These are phyloP conservation scores for Percopsis omiscomaycus DNA, from an alignment of 2,797 vertebrate species.

Conservation along the genomic window DNA sequence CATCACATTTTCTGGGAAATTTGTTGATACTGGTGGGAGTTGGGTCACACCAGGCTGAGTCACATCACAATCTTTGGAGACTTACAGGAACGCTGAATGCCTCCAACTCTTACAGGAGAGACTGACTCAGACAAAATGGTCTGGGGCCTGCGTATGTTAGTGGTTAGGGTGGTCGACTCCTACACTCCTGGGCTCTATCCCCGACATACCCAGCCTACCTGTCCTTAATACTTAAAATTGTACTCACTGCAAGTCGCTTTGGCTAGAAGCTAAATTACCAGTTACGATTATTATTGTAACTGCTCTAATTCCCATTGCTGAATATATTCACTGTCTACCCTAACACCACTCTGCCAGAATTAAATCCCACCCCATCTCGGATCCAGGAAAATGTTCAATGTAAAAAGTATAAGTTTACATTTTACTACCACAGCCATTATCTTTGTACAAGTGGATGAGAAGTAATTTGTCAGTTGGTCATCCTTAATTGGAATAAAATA, in stretches of 20 bases:
- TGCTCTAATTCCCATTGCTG: conserved; percentile 51
- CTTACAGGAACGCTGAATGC: conserved; percentile 58
- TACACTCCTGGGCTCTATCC: not conserved
- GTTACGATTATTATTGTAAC: not conserved
- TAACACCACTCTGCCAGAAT: conserved; percentile 10
- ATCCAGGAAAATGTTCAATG: too few species aligned
- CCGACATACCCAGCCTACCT: not conserved
- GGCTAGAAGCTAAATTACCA: too few species aligned
- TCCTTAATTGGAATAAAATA: conserved; percentile 33
- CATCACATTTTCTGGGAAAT: conserved; percentile 59
- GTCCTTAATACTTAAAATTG: too few species aligned
- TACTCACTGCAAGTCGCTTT: too few species aligned
- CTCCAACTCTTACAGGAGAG: conserved; percentile 42
- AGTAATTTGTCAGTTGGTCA: conserved; percentile 32
- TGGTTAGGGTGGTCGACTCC: not conserved
- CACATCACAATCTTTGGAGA: conserved; percentile 45
- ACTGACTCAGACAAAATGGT: conserved; percentile 57
- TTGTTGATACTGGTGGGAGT: conserved; percentile 33
- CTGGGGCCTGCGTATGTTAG: too few species aligned
- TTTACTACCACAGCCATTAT: too few species aligned
- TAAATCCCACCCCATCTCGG: not conserved
- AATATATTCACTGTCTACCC: conserved; percentile 28
- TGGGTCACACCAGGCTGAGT: conserved; percentile 54
- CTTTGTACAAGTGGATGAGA: conserved; percentile 1
- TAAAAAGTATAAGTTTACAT: too few species aligned